Conservation (phyloP, 2,113 vertebrate genomes). For the Empidonax alnorum region DNA sequence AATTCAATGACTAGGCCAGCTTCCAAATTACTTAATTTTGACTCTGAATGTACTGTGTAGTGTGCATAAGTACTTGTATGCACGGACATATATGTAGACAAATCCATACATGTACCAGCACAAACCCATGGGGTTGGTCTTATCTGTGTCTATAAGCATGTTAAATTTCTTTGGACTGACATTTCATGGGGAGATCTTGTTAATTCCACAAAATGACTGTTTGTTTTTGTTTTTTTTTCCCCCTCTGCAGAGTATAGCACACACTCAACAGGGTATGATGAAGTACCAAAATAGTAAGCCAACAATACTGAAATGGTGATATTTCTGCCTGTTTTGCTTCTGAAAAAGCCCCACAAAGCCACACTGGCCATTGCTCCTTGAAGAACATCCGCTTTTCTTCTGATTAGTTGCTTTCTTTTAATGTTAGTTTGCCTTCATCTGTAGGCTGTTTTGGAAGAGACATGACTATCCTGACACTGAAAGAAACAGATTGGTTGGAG, state of each 20-base stretch:
- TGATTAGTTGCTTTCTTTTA: background rate
- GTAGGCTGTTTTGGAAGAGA: background rate
- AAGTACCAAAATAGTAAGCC: background rate
- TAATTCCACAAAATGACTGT: background rate
- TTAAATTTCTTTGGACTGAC: background rate
- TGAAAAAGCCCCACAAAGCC: background rate
- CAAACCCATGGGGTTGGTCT: background rate
- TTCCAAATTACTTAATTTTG: background rate
- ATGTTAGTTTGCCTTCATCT: background rate
- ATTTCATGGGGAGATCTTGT: background rate
- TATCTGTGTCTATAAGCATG: background rate
- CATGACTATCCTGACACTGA: background rate
- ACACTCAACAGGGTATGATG: background rate
- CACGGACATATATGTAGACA: background rate
- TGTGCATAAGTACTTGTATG: background rate
- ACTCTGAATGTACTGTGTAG: background rate
- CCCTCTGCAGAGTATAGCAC: background rate
- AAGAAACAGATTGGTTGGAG: background rate
- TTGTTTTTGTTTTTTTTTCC: background rate
- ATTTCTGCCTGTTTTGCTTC: background rate
- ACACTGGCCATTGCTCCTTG: background rate
- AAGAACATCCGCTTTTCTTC: background rate
- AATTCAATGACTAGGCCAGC: background rate
- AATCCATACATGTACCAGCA: background rate
- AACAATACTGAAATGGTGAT: background rate